Conservation (phyloP, 92 coral and sea anemone species). For the Phenganax stokvisi region DNA sequence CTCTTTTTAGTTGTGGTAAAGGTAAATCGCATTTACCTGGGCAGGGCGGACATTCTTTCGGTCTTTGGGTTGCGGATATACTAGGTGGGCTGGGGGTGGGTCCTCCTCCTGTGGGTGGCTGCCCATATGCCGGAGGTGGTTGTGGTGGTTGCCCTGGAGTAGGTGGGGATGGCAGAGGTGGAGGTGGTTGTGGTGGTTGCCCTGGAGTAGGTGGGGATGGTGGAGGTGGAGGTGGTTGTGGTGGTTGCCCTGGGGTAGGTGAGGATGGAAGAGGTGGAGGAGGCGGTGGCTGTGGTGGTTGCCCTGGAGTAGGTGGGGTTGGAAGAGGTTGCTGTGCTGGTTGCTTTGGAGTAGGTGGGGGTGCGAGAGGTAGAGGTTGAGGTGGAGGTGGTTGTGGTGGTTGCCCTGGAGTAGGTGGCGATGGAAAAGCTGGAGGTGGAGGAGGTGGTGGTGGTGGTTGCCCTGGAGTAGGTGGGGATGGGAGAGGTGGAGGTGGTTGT, state of each 20-base stretch:
- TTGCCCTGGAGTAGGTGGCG: background rate
- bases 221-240: background rate
- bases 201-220: background rate
- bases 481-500: too few species aligned
- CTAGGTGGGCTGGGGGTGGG: background rate
- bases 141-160: background rate
- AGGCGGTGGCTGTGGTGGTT: background rate
- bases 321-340: background rate
- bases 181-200: background rate
- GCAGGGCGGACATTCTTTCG: constrained; percentile 25
- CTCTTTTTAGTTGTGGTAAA: too few species aligned
- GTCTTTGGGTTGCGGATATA: constrained; percentile 4
- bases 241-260: background rate
- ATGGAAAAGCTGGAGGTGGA: background rate
- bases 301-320: background rate
- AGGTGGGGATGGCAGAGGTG: background rate
- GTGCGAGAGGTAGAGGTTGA: background rate
- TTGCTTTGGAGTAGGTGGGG: background rate
- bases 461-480: too few species aligned
- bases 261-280: background rate
- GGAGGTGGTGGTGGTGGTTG: background rate
- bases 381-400: background rate
- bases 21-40: background rate
- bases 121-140: background rate
- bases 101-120: background rate